Percentiles rank a stretch among this genome's conserved stretches.
Conservation (phyloP, 2,113 vertebrate species). For the Apeltes quadracus region DNA sequence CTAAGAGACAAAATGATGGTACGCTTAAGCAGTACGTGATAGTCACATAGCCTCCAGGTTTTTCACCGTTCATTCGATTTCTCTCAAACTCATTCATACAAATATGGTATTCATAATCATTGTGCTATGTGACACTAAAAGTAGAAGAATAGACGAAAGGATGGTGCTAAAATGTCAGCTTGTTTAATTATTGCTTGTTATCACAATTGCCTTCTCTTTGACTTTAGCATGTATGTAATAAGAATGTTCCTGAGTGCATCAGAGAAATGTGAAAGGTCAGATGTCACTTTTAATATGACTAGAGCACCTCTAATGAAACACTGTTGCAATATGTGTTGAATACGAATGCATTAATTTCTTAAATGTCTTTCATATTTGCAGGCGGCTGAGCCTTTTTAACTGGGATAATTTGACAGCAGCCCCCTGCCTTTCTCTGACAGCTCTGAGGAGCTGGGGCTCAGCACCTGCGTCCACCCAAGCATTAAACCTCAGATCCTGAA, state of each 20-base stretch:
- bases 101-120: slow-evolving; percentile 17
- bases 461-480: slow-evolving; percentile 92
- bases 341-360: slow-evolving; percentile 88
- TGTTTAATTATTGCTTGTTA: slow-evolving; percentile 86
- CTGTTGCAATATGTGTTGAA: slow-evolving; percentile 86
- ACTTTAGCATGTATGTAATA: slow-evolving; percentile 84
- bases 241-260: slow-evolving; percentile 77
- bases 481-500: slow-evolving; percentile 93
- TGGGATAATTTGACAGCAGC: slow-evolving; percentile 89
- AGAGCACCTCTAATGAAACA: slow-evolving; percentile 82
- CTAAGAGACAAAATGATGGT: slow-evolving; percentile 44
- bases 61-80: slow-evolving; percentile 39
- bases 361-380: slow-evolving; percentile 85
- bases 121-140: slow-evolving; percentile 27
- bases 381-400: slow-evolving; percentile 81
- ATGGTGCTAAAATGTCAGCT: slow-evolving; percentile 74
- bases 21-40: slow-evolving; percentile 33
- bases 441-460: slow-evolving; percentile 81
- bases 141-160: slow-evolving; percentile 48
- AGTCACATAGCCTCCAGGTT: slow-evolving; percentile 26
- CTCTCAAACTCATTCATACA: slow-evolving; percentile 24
- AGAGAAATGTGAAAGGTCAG: slow-evolving; percentile 87
- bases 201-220: slow-evolving; percentile 85
- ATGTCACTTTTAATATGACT: slow-evolving; percentile 86
- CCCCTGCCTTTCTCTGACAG: slow-evolving; percentile 84